Percentiles rank a stretch among this genome's conserved stretches.
phyloP scores from a whole-genome alignment of 2,888 invertebrate genomes.

The Chymomyza caudatula region DNA sequence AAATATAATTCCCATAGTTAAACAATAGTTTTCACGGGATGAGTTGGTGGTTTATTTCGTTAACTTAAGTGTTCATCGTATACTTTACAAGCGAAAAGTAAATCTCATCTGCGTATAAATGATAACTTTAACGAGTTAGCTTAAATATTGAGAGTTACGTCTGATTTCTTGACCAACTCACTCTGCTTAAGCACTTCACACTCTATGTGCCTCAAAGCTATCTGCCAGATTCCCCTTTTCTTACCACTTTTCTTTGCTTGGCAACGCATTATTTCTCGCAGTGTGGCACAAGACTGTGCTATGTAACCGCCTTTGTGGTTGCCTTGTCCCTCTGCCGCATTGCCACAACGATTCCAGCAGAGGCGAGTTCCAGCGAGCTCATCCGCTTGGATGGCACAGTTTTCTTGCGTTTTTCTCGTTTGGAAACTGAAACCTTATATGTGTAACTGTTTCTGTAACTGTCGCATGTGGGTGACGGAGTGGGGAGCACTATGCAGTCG shows the following conservation, averaged over 20 bases:
- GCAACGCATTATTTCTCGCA: not conserved
- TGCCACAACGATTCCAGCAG: not conserved
- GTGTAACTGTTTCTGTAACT: slow-evolving; percentile 31
- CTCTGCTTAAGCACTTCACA: too few species aligned
- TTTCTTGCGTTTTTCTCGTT: not conserved
- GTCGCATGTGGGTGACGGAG: slow-evolving; percentile 11
- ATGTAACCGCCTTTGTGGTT: not conserved
- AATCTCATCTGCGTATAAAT: too few species aligned
- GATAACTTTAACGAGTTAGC: too few species aligned
- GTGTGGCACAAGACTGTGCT: not conserved
- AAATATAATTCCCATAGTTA: too few species aligned
- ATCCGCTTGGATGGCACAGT: too few species aligned
- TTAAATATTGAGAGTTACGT: too few species aligned
- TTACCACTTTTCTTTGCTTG: slow-evolving; percentile 5
- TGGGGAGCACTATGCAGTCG: slow-evolving; percentile 23
- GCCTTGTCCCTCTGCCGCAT: not conserved
- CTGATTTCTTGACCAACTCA: too few species aligned
- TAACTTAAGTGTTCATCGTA: too few species aligned
- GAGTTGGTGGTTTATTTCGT: too few species aligned
- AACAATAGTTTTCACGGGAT: too few species aligned
- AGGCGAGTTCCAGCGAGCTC: slow-evolving; percentile 1
- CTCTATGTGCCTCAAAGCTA: too few species aligned
- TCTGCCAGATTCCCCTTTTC: slow-evolving; percentile 11
- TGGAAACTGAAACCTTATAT: not conserved
- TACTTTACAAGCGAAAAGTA: too few species aligned